phyloP scores from a whole-genome alignment of 2,888 invertebrate species.

The Thymelicus acteon region DNA sequence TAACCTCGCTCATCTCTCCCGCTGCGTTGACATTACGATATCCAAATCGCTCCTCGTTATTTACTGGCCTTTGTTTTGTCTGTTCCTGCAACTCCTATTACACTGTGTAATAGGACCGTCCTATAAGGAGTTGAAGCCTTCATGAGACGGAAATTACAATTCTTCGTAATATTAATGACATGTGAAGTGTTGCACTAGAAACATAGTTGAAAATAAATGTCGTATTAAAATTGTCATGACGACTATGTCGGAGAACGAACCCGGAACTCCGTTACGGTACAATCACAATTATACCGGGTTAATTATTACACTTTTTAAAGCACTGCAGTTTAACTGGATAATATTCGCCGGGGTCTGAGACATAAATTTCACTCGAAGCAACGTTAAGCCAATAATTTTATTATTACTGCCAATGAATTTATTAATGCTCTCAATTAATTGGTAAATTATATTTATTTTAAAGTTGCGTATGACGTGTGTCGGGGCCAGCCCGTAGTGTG shows the following conservation, averaged over 20 bases:
- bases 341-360: not conserved
- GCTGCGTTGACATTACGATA: conserved; percentile 21
- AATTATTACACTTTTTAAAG: too few species aligned
- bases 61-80: conserved; percentile 6
- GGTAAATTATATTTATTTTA: conserved; percentile 11
- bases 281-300: not conserved
- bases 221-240: too few species aligned
- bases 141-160: not conserved
- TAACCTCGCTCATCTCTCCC: conserved; percentile 1
- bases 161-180: too few species aligned
- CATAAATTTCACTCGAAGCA: not conserved
- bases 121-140: not conserved
- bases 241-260: not conserved
- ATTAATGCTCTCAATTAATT: conserved; percentile 5
- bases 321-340: not conserved
- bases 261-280: not conserved
- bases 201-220: too few species aligned
- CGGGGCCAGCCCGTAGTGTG: not conserved
- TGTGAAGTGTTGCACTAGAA: too few species aligned
- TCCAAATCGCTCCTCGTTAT: conserved; percentile 11
- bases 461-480: not conserved
- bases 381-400: conserved; percentile 9
- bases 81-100: conserved; percentile 1
- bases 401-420: conserved; percentile 11
- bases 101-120: conserved; percentile 1